Evolutionary conservation across 2,113 vertebrate species (phyloP).

Genomic region (Daubentonia madagascariensis): DNA sequence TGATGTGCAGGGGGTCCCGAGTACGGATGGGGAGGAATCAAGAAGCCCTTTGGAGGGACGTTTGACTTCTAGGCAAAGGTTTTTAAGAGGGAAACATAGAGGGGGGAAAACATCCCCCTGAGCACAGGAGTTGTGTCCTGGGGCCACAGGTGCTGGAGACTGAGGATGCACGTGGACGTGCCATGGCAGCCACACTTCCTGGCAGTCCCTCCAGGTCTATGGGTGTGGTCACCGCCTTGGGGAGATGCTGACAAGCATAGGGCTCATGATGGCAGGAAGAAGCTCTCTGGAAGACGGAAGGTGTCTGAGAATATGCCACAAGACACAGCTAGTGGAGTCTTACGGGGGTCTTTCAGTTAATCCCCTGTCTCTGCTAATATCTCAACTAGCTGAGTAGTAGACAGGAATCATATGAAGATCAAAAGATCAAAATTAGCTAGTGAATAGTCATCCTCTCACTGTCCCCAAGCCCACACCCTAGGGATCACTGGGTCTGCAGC

Average conservation of each 20-base stretch:
- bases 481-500: not conserved
- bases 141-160: not conserved
- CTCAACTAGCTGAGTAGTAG: not conserved
- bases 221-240: not conserved
- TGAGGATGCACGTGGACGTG: not conserved
- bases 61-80: not conserved
- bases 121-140: not conserved
- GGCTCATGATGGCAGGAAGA: not conserved
- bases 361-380: not conserved
- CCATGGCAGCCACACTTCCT: not conserved
- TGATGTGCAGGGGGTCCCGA: not conserved
- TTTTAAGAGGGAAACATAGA: not conserved
- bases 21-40: not conserved
- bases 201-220: not conserved
- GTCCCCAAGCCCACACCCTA: not conserved
- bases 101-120: no score
- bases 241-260: not conserved
- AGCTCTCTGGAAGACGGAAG: not conserved
- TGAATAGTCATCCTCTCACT: not conserved
- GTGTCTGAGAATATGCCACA: not conserved
- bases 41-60: not conserved
- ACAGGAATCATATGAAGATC: not conserved
- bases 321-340: not conserved
- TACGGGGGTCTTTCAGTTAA: not conserved
- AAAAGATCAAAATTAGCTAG: not conserved